Evolutionary conservation across 2,113 vertebrate species (phyloP).

Genomic region (Pandion haliaetus): DNA sequence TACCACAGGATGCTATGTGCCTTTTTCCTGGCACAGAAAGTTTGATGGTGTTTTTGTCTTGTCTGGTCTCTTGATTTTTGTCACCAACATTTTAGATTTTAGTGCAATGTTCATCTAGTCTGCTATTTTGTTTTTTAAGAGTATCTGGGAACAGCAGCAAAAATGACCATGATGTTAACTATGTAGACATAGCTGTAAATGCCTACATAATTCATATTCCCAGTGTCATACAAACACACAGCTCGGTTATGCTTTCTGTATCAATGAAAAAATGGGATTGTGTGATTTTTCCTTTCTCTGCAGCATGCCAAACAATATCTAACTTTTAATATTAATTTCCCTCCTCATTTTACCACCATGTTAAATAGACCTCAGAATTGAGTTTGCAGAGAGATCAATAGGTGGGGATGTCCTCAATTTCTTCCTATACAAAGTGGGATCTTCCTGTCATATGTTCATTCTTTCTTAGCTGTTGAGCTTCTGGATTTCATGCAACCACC

Average conservation of each 20-base stretch:
- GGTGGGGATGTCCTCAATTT: background rate
- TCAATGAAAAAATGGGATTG: background rate
- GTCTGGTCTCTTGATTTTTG: background rate
- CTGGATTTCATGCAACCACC: conserved; percentile 19
- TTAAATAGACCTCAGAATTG: background rate
- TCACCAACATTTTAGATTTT: background rate
- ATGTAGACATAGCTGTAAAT: background rate
- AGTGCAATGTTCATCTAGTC: background rate
- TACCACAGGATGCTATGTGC: background rate
- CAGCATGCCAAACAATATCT: background rate
- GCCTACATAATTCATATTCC: background rate
- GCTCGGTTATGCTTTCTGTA: background rate
- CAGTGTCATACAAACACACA: background rate
- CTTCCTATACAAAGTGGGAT: background rate
- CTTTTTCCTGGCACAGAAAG: background rate
- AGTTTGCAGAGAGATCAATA: background rate
- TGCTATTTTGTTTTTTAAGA: background rate
- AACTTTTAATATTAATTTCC: background rate
- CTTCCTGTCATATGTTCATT: background rate
- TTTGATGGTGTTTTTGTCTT: background rate
- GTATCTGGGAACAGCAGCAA: background rate
- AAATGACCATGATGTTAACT: background rate
- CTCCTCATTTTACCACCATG: background rate
- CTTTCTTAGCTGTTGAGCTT: background rate
- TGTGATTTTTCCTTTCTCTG: background rate